Conservation (phyloP, 1,140 invertebrate species). For the Aphidius gifuensis region DNA sequence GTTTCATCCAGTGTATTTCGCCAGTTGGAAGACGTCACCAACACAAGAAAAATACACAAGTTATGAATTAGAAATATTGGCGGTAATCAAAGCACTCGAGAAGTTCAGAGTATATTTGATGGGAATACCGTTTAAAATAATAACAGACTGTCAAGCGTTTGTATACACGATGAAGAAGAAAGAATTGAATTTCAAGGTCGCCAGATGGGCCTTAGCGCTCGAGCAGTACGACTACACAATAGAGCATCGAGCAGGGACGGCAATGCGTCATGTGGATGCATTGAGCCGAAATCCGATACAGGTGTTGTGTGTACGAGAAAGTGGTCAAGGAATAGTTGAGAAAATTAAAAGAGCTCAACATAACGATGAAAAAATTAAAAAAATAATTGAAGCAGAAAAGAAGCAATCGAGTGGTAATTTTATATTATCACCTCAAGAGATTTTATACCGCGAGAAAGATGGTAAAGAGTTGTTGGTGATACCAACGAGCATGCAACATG, state of each 20-base stretch:
- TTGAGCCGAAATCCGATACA: slow-evolving; percentile 35
- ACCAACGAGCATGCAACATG: slow-evolving; percentile 3
- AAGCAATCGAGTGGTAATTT: slow-evolving; percentile 12
- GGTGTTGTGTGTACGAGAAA: neutral
- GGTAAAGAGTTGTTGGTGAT: slow-evolving; percentile 22
- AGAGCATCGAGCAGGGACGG: slow-evolving; percentile 28
- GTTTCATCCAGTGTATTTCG: slow-evolving; percentile 27
- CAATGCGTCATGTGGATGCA: slow-evolving; percentile 38
- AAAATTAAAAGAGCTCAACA: slow-evolving; percentile 13
- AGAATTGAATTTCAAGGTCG: slow-evolving; percentile 33
- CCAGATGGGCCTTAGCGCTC: slow-evolving; percentile 34
- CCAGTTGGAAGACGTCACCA: slow-evolving; percentile 20
- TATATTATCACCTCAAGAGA: slow-evolving; percentile 17
- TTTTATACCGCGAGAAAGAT: slow-evolving; percentile 30
- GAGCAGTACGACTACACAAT: slow-evolving; percentile 35
- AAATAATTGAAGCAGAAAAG: slow-evolving; percentile 4
- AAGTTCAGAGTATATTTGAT: slow-evolving; percentile 55
- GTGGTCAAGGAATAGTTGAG: neutral
- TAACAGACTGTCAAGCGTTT: slow-evolving; percentile 29
- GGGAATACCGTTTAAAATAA: slow-evolving; percentile 45
- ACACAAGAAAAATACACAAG: slow-evolving; percentile 23
- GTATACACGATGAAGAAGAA: slow-evolving; percentile 36
- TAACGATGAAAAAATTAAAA: slow-evolving; percentile 8
- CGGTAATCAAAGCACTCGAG: slow-evolving; percentile 23
- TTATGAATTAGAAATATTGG: slow-evolving; percentile 28